Conservation (phyloP, 2,113 vertebrate species). For the Chloroceryle aenea region DNA sequence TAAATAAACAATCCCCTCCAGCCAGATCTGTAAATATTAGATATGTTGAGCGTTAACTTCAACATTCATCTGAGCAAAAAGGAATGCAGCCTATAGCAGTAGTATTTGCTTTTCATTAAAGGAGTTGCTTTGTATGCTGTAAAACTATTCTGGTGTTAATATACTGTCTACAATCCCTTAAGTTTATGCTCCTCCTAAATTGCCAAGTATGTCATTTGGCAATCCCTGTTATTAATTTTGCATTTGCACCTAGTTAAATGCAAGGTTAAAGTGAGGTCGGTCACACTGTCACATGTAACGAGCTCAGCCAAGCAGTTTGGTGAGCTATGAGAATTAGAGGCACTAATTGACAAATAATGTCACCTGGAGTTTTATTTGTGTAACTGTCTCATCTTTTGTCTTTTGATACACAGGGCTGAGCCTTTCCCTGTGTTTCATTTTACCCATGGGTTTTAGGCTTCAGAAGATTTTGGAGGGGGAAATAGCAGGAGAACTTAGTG, state of each 20-base stretch:
- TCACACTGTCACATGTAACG: neutral
- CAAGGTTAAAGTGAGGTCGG: neutral
- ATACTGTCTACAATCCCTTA: neutral
- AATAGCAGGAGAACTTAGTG: neutral
- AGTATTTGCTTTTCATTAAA: slow-evolving; percentile 4
- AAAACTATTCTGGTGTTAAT: neutral
- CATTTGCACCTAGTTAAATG: neutral
- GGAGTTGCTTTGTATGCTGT: neutral
- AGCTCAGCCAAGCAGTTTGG: neutral
- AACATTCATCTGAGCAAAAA: neutral
- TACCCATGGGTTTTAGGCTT: neutral
- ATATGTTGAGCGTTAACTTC: neutral
- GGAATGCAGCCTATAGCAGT: neutral
- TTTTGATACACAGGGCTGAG: neutral
- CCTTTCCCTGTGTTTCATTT: neutral
- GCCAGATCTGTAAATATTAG: slow-evolving; percentile 3
- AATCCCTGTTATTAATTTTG: neutral
- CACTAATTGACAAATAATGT: neutral
- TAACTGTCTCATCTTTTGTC: neutral
- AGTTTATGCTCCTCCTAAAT: neutral
- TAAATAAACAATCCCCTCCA: neutral
- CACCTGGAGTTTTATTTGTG: neutral
- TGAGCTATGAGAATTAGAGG: neutral
- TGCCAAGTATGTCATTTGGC: neutral
- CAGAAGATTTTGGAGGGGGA: neutral